A percentile compares a stretch with the other conserved stretches of the same genome.
Evolutionary conservation across 2,797 vertebrate species (phyloP).

Genomic region (Acanthopagrus latus): DNA sequence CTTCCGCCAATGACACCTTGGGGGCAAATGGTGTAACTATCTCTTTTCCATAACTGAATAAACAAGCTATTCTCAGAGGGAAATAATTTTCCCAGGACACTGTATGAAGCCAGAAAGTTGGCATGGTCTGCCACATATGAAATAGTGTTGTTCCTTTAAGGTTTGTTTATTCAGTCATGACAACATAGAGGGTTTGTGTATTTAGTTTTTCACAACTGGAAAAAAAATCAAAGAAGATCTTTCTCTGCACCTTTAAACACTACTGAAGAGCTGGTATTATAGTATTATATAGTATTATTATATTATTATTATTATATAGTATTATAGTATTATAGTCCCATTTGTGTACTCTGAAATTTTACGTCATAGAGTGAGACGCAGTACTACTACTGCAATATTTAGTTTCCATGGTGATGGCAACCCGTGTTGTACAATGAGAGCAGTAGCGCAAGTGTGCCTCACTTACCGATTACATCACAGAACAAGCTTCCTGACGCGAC

Average conservation of each 20-base stretch:
- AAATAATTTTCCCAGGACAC: too few relatives aligned
- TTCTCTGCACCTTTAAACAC: not conserved
- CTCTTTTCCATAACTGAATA: not conserved
- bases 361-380: not conserved
- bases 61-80: not conserved
- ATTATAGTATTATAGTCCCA: not conserved
- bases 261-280: not conserved
- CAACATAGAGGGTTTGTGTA: too few relatives aligned
- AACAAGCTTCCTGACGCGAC: slow-evolving; percentile 21
- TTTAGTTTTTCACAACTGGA: too few relatives aligned
- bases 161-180: too few relatives aligned
- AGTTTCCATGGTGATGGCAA: slow-evolving; percentile 37
- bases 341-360: not conserved
- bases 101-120: too few relatives aligned
- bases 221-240: too few relatives aligned
- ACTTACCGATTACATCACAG: slow-evolving; percentile 28
- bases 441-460: not conserved
- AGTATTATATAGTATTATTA: too few relatives aligned
- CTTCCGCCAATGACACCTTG: not conserved
- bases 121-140: too few relatives aligned
- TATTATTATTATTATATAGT: too few relatives aligned
- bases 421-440: not conserved
- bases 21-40: not conserved
- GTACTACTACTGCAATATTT: slow-evolving; percentile 10
- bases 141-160: too few relatives aligned